Evolutionary conservation across 1,140 invertebrate species (phyloP).

Genomic region (Drosophila quadrilineata): DNA sequence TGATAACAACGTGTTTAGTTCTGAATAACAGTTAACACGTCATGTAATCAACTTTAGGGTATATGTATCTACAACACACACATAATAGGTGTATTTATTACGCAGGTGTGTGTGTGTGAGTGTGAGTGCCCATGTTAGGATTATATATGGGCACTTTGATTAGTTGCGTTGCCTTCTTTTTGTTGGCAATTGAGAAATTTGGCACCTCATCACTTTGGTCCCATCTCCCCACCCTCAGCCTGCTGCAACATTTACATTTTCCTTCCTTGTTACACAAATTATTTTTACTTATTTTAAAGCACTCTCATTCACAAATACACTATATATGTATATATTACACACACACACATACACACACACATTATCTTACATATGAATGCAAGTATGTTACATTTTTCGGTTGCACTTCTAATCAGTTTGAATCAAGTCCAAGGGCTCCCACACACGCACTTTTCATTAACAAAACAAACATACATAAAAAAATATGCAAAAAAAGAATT

Average conservation of each 20-base stretch:
- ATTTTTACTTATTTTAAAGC: constrained; percentile 21
- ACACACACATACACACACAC: neutral
- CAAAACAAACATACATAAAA: neutral
- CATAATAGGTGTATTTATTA: no score
- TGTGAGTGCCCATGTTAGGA: neutral
- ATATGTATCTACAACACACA: no score
- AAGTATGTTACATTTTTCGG: constrained; percentile 13
- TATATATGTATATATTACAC: no score
- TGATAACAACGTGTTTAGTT: constrained; percentile 24
- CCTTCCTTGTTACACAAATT: constrained; percentile 16
- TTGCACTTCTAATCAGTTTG: constrained; percentile 18
- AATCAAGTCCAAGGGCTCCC: constrained; percentile 25
- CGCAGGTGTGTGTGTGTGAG: neutral
- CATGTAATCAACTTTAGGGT: constrained; percentile 6
- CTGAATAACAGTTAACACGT: neutral
- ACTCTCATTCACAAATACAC: constrained; percentile 5
- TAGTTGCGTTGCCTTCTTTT: neutral
- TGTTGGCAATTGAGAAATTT: constrained; percentile 54
- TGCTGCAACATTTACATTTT: no score
- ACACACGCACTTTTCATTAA: neutral
- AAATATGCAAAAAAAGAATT: neutral
- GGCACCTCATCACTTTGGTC: constrained; percentile 30
- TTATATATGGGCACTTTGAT: constrained; percentile 14
- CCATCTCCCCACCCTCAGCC: no score
- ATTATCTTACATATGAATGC: no score